Evolutionary conservation across 2,113 vertebrate genomes (phyloP).

Genomic region (Melanotaenia duboulayi): DNA sequence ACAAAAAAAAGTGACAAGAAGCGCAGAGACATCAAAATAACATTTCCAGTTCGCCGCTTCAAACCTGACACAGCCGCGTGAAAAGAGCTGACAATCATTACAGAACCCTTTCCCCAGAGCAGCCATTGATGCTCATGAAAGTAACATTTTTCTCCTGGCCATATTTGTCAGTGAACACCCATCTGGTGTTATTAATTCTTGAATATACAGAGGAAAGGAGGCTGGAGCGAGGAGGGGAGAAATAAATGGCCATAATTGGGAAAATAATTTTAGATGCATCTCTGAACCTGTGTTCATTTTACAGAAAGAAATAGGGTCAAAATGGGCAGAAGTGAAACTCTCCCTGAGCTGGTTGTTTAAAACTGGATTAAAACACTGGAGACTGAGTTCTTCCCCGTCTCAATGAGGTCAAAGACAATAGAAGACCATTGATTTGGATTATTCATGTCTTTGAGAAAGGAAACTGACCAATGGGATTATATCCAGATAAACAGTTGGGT

Average conservation of each 20-base stretch:
- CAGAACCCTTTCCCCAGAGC: constrained; percentile 29
- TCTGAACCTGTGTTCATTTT: constrained; percentile 11
- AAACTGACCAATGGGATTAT: constrained; percentile 48
- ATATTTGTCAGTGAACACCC: constrained; percentile 31
- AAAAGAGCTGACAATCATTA: constrained; percentile 47
- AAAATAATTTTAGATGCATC: not conserved
- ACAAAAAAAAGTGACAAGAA: constrained; percentile 29
- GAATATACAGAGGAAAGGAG: constrained; percentile 8
- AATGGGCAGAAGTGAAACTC: constrained; percentile 3
- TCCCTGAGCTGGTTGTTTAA: constrained; percentile 29
- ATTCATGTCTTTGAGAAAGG: constrained; percentile 64
- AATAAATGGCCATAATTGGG: not conserved
- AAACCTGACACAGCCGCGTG: not conserved
- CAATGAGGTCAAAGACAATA: constrained; percentile 58
- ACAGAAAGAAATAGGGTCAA: not conserved
- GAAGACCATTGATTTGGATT: constrained; percentile 59
- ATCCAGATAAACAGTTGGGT: constrained; percentile 54
- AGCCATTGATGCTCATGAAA: constrained; percentile 41
- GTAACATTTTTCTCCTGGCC: constrained; percentile 18
- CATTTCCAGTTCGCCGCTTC: constrained; percentile 10
- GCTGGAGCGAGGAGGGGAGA: not conserved
- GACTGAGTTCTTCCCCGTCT: constrained; percentile 25
- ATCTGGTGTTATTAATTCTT: constrained; percentile 47
- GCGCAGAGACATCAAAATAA: constrained; percentile 47
- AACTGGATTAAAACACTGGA: constrained; percentile 41